Percentiles rank a stretch among this genome's conserved stretches.
These are phyloP conservation scores for Drosophila kurseongensis DNA, from an alignment of 1,140 invertebrate species.

Conservation along the genomic window DNA sequence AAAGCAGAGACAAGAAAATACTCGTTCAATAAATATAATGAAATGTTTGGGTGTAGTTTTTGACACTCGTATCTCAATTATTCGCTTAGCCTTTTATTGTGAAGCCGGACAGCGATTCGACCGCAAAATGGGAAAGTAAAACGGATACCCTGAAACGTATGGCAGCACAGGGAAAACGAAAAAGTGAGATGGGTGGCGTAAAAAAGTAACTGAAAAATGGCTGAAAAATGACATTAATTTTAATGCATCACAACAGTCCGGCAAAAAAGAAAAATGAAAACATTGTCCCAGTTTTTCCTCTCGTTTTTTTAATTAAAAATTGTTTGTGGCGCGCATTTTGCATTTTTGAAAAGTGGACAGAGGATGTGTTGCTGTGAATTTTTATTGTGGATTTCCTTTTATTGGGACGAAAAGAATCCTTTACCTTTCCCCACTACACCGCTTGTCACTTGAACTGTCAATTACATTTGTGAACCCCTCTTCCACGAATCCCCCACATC, in stretches of 20 bases:
- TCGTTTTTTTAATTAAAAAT: conserved; percentile 55
- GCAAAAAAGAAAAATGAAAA: conserved; percentile 7
- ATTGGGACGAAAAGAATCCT: conserved; percentile 32
- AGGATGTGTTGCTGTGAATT: conserved; percentile 6
- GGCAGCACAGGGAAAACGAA: conserved; percentile 4
- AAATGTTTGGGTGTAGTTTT: conserved; percentile 4
- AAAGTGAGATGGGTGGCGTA: neutral
- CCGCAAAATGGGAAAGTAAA: conserved; percentile 38
- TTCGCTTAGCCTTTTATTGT: conserved; percentile 45
- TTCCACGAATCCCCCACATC: conserved; percentile 50
- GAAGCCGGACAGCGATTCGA: conserved; percentile 38
- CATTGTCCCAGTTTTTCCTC: conserved; percentile 8
- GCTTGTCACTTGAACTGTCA: conserved; percentile 74
- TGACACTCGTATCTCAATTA: conserved; percentile 45
- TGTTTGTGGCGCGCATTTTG: conserved; percentile 33
- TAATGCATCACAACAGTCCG: conserved; percentile 32
- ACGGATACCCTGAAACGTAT: conserved; percentile 31
- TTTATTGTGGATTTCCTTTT: conserved; percentile 44
- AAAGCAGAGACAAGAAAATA: neutral
- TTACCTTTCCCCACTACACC: conserved; percentile 18
- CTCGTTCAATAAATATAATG: conserved; percentile 14
- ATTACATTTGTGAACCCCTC: conserved; percentile 63
- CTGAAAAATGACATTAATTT: conserved; percentile 56
- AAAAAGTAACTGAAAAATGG: conserved; percentile 33
- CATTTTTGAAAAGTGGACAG: conserved; percentile 38